Percentiles rank a stretch among this genome's conserved stretches.
Evolutionary conservation across 2,113 vertebrate genomes (phyloP).

Genomic region (Nansenia antarctica): DNA sequence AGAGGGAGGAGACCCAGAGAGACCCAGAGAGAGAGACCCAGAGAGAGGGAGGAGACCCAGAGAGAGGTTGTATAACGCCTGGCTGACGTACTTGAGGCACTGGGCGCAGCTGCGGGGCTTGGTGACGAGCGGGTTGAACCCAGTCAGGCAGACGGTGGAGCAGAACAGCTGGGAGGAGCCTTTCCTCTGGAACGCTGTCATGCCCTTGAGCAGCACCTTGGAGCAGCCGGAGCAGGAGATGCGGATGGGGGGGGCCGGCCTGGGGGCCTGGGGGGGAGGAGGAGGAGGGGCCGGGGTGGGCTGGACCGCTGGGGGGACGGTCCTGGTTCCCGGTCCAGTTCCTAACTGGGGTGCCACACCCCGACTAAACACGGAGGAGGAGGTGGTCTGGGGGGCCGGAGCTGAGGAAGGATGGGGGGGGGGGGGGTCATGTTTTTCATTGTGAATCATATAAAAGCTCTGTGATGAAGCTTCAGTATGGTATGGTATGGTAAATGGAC

Average conservation of each 20-base stretch:
- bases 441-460: no score
- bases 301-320: conserved; percentile 27
- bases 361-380: conserved; percentile 61
- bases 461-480: no score
- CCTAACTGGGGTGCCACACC: no score
- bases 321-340: conserved; percentile 39
- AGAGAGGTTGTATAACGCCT: not conserved
- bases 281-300: conserved; percentile 28
- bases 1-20: not conserved
- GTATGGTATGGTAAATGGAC: no score
- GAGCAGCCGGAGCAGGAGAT: conserved; percentile 96
- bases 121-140: conserved; percentile 81
- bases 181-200: conserved; percentile 97
- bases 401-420: conserved; percentile 26
- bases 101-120: conserved; percentile 83
- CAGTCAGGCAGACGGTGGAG: conserved; percentile 95
- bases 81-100: conserved; percentile 85
- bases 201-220: conserved; percentile 94
- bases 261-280: conserved; percentile 55
- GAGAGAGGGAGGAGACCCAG: not conserved
- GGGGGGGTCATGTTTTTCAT: no score
- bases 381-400: conserved; percentile 23
- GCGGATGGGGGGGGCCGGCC: conserved; percentile 71
- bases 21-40: not conserved
- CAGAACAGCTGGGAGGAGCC: conserved; percentile 98